Conservation (phyloP, 2,113 vertebrate species). For the Nipponia nippon region DNA sequence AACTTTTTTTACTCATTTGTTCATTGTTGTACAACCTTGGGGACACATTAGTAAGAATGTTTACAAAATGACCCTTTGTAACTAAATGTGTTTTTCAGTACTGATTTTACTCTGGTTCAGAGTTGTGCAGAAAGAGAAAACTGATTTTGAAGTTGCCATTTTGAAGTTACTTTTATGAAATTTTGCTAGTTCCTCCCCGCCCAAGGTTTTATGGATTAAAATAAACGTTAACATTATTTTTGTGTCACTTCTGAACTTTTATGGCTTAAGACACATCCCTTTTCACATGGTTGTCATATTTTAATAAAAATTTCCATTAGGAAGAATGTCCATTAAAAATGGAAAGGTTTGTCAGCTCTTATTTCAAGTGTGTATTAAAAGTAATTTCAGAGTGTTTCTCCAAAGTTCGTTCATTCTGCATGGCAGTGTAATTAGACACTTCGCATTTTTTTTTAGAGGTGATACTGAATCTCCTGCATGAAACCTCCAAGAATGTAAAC, state of each 20-base stretch:
- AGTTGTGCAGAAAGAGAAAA: background rate
- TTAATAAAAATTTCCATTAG: background rate
- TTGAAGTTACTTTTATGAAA: background rate
- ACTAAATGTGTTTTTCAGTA: background rate
- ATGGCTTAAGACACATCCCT: background rate
- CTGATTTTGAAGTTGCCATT: background rate
- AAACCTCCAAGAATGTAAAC: background rate
- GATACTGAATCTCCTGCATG: background rate
- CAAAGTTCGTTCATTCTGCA: background rate
- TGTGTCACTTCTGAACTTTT: background rate
- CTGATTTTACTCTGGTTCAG: background rate
- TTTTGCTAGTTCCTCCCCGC: background rate
- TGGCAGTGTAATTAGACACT: background rate
- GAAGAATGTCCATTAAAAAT: background rate
- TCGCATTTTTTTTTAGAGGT: background rate
- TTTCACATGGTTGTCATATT: background rate
- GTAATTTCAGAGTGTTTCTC: background rate
- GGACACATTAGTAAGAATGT: background rate
- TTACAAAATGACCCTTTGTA: background rate
- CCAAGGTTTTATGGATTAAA: background rate
- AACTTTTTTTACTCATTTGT: background rate
- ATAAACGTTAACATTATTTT: background rate
- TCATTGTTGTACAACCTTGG: background rate
- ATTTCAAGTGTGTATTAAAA: background rate
- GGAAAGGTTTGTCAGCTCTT: background rate